These are phyloP conservation scores for Eulithis prunata DNA, from an alignment of 2,888 invertebrate genomes.

Conservation along the genomic window DNA sequence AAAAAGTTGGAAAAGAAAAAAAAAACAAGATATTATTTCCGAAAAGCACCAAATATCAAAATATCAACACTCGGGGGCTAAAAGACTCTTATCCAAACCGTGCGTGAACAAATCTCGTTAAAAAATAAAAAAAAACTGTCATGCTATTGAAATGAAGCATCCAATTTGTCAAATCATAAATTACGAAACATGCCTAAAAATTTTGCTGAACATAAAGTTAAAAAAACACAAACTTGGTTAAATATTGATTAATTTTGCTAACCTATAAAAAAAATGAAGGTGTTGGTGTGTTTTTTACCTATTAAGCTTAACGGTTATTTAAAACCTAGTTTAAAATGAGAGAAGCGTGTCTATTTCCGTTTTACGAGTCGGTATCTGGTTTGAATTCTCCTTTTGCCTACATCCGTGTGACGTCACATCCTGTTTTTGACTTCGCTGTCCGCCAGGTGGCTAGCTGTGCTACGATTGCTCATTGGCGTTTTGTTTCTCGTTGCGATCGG, in stretches of 20 bases:
- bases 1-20: constrained; percentile 69
- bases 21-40: constrained; percentile 78
- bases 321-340: too few species aligned
- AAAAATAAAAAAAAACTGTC: constrained; percentile 35
- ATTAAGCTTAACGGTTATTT: too few species aligned
- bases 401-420: too few species aligned
- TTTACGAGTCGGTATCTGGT: too few species aligned
- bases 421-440: too few species aligned
- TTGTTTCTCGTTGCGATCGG: too few species aligned
- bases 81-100: constrained; percentile 24
- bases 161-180: constrained; percentile 35
- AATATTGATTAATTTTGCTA: constrained; percentile 26
- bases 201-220: constrained; percentile 35
- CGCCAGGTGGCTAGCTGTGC: too few species aligned
- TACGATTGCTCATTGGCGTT: too few species aligned
- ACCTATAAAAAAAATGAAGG: constrained; percentile 35
- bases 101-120: constrained; percentile 37
- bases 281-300: constrained; percentile 38
- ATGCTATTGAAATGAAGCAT: constrained; percentile 42
- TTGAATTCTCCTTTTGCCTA: too few species aligned
- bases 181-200: constrained; percentile 40
- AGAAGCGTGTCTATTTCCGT: too few species aligned
- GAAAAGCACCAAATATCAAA: constrained; percentile 46
- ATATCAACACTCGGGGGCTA: constrained; percentile 31
- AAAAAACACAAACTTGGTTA: constrained; percentile 25